Base-by-base conservation (phyloP, 2,113 vertebrate species). In the Dipodomys spectabilis region DNA sequence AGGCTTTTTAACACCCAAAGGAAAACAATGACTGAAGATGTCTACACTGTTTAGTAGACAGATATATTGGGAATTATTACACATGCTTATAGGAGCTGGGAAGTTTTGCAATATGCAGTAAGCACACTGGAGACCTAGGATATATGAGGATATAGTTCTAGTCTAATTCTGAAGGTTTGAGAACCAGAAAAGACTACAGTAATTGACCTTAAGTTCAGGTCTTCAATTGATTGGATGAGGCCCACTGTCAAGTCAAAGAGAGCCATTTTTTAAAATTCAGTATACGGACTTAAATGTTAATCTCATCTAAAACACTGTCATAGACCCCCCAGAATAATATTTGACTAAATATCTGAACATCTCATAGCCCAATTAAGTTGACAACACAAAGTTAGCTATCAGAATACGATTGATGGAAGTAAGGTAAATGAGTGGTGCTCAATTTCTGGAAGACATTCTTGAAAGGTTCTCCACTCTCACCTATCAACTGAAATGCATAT, bases 401-500 rank as follows among this genome's bases (percentile, higher is more conserved):
- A 82, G 20, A 89, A n/a, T 82, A 86, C 57, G 45, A 91, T 92
- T 88, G 49, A 49, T 81, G 60, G 64, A 88, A 88, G 11, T 60
- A 69, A 87, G 32, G 32, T 44, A 44, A 87, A 20, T 72, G 67
- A 74, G 6, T n/a, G 22, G 65, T 86, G 11, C 16, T 27, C 39
- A 73, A 68, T 86, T 86, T 79, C 75, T 65, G 25, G 23, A 35
- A 69, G 60, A 88, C 65, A 73, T 88, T 88, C 30, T 64, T 30
- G 60, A 32, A 91, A 39, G 35, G 15, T 7, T 77, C 20, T 44
- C 7, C 27, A 74, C 15, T 3, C 2, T 5, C 5, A 73, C 10
- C 39, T 44, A 39, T 28, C 28, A 93, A 88, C 44, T 77, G 92
- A 90, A 78, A 90, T 96, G 62, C 49, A 16, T 87, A 80, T 87